These are phyloP conservation scores for Peromyscus maniculatus DNA, from an alignment of 2,113 vertebrate genomes.

Conservation along the genomic window DNA sequence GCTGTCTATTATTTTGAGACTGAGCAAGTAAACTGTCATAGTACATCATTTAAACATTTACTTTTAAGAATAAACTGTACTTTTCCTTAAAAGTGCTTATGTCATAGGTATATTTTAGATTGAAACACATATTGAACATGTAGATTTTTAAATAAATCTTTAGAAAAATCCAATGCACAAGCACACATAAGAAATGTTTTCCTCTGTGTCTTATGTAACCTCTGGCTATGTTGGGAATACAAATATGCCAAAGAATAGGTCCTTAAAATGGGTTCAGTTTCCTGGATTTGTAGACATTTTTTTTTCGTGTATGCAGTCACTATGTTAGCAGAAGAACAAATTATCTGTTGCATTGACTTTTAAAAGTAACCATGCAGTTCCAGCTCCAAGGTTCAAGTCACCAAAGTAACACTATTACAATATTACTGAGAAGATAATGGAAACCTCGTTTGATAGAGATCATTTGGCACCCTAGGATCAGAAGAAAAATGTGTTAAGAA, in stretches of 20 bases:
- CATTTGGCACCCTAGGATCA: not conserved
- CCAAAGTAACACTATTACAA: constrained; percentile 13
- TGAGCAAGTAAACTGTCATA: not conserved
- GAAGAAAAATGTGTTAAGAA: constrained; percentile 37
- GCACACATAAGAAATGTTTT: not conserved
- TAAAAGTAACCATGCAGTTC: not conserved
- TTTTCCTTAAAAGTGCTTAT: constrained; percentile 43
- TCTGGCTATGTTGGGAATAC: not conserved
- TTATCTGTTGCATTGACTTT: not conserved
- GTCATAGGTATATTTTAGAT: not conserved
- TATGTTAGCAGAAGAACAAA: constrained; percentile 25
- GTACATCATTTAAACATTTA: constrained; percentile 39
- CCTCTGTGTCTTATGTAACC: not conserved
- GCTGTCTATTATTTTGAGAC: constrained; percentile 22
- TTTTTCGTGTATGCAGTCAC: not conserved
- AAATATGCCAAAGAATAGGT: not conserved
- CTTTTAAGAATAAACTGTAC: constrained; percentile 28
- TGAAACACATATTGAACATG: not conserved
- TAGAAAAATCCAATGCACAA: not conserved
- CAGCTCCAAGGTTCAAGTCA: not conserved
- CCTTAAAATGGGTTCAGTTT: not conserved
- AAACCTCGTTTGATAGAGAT: not conserved
- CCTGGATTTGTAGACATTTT: not conserved
- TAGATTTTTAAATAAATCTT: constrained; percentile 16
- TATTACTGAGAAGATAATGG: not conserved